Evolutionary conservation across 2,888 invertebrate genomes (phyloP), one percentile per base, ranked within the genome.

Genomic region (Thereva nobilitata): DNA sequence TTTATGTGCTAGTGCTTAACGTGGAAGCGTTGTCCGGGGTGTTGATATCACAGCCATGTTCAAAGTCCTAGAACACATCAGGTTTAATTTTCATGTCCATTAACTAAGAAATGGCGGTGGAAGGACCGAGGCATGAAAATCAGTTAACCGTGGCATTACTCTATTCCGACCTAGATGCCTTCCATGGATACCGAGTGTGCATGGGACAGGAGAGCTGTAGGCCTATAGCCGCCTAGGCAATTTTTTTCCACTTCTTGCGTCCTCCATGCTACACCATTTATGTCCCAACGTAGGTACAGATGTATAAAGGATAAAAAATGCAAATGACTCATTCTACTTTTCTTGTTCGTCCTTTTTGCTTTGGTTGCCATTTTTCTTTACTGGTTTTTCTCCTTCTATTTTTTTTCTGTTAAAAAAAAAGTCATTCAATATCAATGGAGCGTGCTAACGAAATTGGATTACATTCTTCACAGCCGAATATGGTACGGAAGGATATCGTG

Each of bases 361-460:
- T 52, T 44, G 57, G 23, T 67, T 45, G 63, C 55, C 41, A 35
- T 56, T 64, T 64, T 42, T 42, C 59, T 54, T 57, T 55, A 40
- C 40, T 45, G 45, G 42, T 12, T 67, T 50, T 64, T 44, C 67
- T 38, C 12, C 57, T 59, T 63, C 50, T 54, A 35, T 6, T 49
- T 49, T 23, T 49, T 23, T 49, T 45, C 9, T 45, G 4, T 45
- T 8, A 44, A 7, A 2, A 65, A 67, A 61, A 69, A 67, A 67
- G 70, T 67, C 64, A 70, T 68, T 70, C 64, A 61, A 68, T 67
- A 70, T 68, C 68, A 70, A 70, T 70, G 70, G 66, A 56, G 67
- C 70, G 68, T 70, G 67, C 67, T 67, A 70, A 68, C 64, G 55
- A 68, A 70, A 70, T 70, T 70, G 70, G 68, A 70, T 70, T 70